Percentiles rank a stretch among this genome's conserved stretches.
Evolutionary conservation across 2,113 vertebrate species (phyloP).

Genomic region (Bettongia penicillata): DNA sequence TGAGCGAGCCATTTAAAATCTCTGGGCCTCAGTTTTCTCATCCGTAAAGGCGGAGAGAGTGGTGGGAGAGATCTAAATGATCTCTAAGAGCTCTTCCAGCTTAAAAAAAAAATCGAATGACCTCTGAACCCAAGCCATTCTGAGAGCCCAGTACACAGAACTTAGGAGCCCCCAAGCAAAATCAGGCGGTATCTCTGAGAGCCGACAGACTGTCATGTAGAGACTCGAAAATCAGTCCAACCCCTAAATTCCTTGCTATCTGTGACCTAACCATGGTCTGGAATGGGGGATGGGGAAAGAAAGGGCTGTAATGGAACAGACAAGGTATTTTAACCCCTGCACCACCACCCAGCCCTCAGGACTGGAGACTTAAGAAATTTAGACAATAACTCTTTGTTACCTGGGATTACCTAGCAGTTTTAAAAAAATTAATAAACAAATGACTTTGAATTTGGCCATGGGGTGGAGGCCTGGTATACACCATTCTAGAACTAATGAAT

Average conservation of each 20-base stretch:
- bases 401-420: conserved; percentile 65
- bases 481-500: neutral
- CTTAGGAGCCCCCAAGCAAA: conserved; percentile 43
- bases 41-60: neutral
- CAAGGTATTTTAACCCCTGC: conserved; percentile 50
- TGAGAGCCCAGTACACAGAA: conserved; percentile 53
- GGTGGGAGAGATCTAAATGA: neutral
- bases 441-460: conserved; percentile 52
- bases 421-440: conserved; percentile 61
- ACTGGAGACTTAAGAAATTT: conserved; percentile 66
- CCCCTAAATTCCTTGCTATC: conserved; percentile 43
- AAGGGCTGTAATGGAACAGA: neutral
- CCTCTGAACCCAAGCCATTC: conserved; percentile 1
- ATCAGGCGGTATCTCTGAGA: neutral
- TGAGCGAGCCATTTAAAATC: neutral
- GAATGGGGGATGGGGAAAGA: neutral
- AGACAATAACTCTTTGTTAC: conserved; percentile 68
- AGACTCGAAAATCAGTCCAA: conserved; percentile 55
- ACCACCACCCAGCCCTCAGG: conserved; percentile 67
- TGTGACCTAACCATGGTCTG: conserved; percentile 63
- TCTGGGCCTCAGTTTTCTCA: neutral
- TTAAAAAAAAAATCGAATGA: neutral
- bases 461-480: conserved; percentile 14
- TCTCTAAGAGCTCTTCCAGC: neutral
- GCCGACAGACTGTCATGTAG: conserved; percentile 50